Evolutionary conservation across 2,113 vertebrate genomes (phyloP).

Genomic region (Bungarus multicinctus): DNA sequence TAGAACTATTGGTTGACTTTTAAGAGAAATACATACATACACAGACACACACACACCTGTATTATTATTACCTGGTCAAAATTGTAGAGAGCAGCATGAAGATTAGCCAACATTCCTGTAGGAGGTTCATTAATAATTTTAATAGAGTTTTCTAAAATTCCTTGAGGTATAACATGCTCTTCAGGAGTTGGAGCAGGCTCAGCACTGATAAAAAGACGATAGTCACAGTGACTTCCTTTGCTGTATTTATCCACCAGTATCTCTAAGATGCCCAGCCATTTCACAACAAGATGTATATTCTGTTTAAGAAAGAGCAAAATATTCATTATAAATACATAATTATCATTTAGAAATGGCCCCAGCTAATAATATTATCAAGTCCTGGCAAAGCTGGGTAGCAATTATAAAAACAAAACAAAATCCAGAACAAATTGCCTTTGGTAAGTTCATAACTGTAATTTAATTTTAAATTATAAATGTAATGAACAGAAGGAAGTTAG

Average conservation of each 20-base stretch:
- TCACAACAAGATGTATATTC: conserved; percentile 79
- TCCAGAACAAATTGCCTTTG: neutral
- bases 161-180: conserved; percentile 75
- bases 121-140: conserved; percentile 82
- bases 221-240: conserved; percentile 68
- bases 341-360: neutral
- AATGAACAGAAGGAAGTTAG: neutral
- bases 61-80: conserved; percentile 74
- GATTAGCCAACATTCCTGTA: conserved; percentile 74
- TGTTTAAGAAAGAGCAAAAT: conserved; percentile 40
- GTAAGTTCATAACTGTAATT: neutral
- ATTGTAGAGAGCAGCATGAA: conserved; percentile 74
- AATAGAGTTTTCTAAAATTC: conserved; percentile 78
- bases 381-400: neutral
- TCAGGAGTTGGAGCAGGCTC: conserved; percentile 68
- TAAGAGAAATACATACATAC: neutral
- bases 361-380: neutral
- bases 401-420: neutral
- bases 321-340: conserved; percentile 1
- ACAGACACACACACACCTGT: neutral
- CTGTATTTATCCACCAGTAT: conserved; percentile 70
- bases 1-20: neutral
- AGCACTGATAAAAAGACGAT: conserved; percentile 78
- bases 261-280: conserved; percentile 76
- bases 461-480: neutral